Base-by-base conservation (phyloP, 2,888 invertebrate genomes). In the Liopterus haemorrhoidalis region DNA sequence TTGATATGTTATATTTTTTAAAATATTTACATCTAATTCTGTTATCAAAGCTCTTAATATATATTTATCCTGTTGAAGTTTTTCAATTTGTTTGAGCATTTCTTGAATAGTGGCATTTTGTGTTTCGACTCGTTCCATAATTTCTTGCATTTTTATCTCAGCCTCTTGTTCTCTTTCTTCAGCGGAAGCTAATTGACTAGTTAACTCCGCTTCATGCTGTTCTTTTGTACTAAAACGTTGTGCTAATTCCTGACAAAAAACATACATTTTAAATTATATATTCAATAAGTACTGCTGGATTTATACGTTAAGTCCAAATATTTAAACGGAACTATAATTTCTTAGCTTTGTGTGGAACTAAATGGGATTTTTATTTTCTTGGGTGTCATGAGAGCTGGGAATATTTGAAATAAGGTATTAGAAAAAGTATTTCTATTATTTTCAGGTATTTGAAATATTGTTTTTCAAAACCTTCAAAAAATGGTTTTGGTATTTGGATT, bases 121-220 rank as follows among this genome's bases (percentile, higher is more conserved):
- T n/a, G 24, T 24, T n/a, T 61, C 58, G 5, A 66, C 49, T 32
- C 56, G 57, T 11, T 58, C 57, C 11, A 59, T 5, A 5, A 64
- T 47, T 21, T 60, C 59, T 6, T 60, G 55, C 21, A 61, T 60
- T 39, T 65, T 64, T 19, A 59, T 54, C 36, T 62, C 62, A 18
- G 59, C 53, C 37, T 53, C 54, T 25, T 61, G 57, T 6, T 51
- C 25, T 63, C 60, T 33, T 56, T 54, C 21, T 61, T 51, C 33
- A 58, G 60, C 22, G 58, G 60, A 36, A 62, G 63, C 14, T 56
- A 60, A 36, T 63, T 64, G 27, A 52, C 48, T 2, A 64, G 53
- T 37, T 62, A 62, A 16, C 57, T 61, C 20, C 57, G 57, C 36
- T 61, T 55, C 45, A 61, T 61, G 2, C 58, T 45, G 39, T 25